These are phyloP conservation scores for Gymnarchus niloticus DNA, from an alignment of 2,113 vertebrate species.

Conservation along the genomic window DNA sequence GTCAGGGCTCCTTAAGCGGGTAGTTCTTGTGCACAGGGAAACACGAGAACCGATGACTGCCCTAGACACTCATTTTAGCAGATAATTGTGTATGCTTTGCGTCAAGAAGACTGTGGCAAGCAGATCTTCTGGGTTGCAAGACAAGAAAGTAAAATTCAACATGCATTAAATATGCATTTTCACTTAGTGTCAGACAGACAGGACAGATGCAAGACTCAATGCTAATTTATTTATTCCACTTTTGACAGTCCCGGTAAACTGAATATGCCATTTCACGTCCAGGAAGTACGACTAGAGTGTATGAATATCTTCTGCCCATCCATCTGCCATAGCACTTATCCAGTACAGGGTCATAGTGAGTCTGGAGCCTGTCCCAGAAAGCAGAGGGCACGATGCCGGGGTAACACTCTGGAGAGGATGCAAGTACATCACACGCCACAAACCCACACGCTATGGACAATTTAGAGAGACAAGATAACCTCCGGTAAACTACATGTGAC, in stretches of 20 bases:
- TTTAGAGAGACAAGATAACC: neutral
- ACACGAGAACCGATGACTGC: neutral
- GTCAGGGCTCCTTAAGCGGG: neutral
- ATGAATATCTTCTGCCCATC: neutral
- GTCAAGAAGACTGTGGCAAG: neutral
- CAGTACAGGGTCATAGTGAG: neutral
- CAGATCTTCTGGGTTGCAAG: neutral
- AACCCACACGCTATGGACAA: neutral
- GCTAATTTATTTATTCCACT: neutral
- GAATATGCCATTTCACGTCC: neutral
- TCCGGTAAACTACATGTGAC: no score
- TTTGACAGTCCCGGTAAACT: neutral
- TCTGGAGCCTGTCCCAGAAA: neutral
- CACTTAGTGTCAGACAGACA: neutral
- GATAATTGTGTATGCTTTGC: neutral
- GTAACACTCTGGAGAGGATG: neutral
- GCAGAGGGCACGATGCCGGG: neutral
- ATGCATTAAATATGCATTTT: conserved; percentile 8
- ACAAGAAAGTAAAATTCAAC: neutral
- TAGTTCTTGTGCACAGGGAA: neutral
- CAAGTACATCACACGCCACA: neutral
- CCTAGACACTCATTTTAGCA: neutral
- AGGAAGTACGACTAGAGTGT: neutral
- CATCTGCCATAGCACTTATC: neutral
- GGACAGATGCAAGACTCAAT: neutral